Evolutionary conservation across 1,140 invertebrate species (phyloP).

Genomic region (Panulirus ornatus): DNA sequence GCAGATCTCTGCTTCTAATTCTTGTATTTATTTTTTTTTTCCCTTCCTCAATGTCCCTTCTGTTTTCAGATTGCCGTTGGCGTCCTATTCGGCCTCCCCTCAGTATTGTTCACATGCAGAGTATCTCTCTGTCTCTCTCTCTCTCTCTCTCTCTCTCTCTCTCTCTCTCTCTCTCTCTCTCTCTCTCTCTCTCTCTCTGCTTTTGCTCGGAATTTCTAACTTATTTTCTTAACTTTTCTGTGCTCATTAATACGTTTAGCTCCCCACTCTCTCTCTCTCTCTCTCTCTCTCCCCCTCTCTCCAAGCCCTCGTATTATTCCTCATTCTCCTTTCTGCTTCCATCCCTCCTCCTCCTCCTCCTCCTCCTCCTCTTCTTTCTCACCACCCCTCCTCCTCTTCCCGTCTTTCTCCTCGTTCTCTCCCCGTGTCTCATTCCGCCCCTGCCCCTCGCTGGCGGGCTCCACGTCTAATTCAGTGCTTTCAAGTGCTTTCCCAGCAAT

Average conservation of each 20-base stretch:
- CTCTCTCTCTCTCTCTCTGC: neutral
- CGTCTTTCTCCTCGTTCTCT: neutral
- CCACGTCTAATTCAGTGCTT: conserved; percentile 29
- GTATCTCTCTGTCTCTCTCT: neutral
- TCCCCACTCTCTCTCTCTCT: neutral
- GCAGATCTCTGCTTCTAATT: neutral
- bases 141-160: neutral
- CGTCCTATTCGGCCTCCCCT: too few relatives aligned
- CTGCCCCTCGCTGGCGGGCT: conserved; percentile 8
- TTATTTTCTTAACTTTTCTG: neutral
- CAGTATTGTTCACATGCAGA: too few relatives aligned
- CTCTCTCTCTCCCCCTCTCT: conserved; percentile 1
- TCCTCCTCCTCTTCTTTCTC: neutral
- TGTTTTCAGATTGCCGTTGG: too few relatives aligned
- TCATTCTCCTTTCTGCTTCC: neutral
- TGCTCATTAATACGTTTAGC: neutral
- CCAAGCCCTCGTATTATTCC: neutral
- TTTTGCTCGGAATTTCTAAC: neutral
- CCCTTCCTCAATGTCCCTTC: neutral
- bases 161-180: neutral
- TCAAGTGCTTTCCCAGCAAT: conserved; percentile 24
- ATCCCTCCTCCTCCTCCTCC: conserved; percentile 1
- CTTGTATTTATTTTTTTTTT: neutral
- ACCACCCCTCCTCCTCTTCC: neutral
- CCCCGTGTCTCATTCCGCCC: too few relatives aligned